Conservation (phyloP, 2,797 vertebrate species). For the Pangasius larnaudii region DNA sequence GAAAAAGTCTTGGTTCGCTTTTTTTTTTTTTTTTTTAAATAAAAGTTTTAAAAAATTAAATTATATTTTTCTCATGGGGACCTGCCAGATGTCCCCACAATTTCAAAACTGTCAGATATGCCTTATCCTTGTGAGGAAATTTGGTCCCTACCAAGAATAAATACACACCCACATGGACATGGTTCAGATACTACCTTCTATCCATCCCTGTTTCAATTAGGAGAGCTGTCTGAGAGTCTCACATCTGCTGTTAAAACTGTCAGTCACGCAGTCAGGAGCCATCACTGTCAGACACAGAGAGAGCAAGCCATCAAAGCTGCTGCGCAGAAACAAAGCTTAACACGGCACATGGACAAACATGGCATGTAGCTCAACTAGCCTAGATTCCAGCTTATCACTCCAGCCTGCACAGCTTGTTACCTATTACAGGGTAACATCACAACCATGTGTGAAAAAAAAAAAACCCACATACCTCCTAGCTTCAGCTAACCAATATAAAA, state of each 20-base stretch:
- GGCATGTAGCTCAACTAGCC: not conserved
- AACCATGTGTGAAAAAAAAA: not conserved
- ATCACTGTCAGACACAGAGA: conserved; percentile 63
- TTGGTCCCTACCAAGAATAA: not conserved
- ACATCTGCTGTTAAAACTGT: conserved; percentile 65
- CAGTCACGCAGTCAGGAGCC: conserved; percentile 69
- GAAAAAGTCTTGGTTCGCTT: not conserved
- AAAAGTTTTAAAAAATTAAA: too few relatives aligned
- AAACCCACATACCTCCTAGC: not conserved
- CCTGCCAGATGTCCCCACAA: not conserved
- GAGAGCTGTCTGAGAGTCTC: conserved; percentile 28
- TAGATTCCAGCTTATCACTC: conserved; percentile 9
- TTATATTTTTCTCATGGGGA: not conserved
- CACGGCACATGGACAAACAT: conserved; percentile 14
- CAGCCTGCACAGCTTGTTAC: conserved; percentile 11
- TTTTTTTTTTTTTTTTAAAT: not conserved
- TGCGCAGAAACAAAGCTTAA: conserved; percentile 20
- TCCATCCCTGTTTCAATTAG: conserved; percentile 46
- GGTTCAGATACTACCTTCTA: conserved; percentile 16
- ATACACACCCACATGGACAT: not conserved
- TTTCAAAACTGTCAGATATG: not conserved
- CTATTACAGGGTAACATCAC: not conserved
- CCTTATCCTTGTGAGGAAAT: not conserved
- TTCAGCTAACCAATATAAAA: conserved; percentile 33
- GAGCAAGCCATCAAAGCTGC: conserved; percentile 49